Evolutionary conservation across 2,113 vertebrate species (phyloP).

Genomic region (Hypocryptadius cinnamomeus): DNA sequence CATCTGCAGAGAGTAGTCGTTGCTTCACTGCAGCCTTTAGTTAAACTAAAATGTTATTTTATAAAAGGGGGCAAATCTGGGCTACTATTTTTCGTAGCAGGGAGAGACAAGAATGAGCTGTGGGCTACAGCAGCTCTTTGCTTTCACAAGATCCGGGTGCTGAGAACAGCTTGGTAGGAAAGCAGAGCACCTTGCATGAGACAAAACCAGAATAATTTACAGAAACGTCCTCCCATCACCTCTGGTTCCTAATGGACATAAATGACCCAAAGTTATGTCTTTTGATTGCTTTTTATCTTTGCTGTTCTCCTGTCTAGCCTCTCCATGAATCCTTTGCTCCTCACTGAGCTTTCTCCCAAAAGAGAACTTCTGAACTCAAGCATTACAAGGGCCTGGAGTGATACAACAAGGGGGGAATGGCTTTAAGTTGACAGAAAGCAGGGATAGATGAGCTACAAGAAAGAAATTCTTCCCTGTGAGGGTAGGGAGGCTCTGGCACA

Average conservation of each 20-base stretch:
- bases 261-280: neutral
- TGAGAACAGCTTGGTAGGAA: neutral
- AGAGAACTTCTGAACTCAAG: neutral
- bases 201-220: neutral
- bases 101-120: neutral
- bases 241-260: neutral
- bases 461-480: neutral
- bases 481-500: neutral
- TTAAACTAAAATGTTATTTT: neutral
- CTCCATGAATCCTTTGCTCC: neutral
- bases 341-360: neutral
- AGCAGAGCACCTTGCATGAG: neutral
- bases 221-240: neutral
- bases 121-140: neutral
- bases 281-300: neutral
- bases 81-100: neutral
- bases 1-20: neutral
- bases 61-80: accelerated
- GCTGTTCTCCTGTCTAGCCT: neutral
- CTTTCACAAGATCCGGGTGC: neutral
- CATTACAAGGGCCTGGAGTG: neutral
- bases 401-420: neutral
- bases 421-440: neutral
- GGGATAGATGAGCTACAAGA: no score
- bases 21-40: neutral